Conservation (phyloP, 2,113 vertebrate species). For the Coptodon rendalli region DNA sequence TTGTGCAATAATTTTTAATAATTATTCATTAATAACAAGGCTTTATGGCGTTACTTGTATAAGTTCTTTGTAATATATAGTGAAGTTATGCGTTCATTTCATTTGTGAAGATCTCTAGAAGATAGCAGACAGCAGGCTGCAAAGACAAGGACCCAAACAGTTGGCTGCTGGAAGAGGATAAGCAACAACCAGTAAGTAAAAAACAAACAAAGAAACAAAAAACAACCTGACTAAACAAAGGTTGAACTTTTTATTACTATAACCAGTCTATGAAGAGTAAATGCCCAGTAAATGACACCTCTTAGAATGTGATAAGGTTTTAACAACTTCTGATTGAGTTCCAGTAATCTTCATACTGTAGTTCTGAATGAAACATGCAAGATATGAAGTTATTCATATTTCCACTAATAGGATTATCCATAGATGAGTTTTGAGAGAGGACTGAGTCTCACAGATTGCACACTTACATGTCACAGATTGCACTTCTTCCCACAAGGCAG, state of each 20-base stretch:
- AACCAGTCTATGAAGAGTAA: neutral
- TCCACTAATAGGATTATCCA: neutral
- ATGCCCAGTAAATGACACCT: neutral
- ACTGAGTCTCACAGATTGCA: neutral
- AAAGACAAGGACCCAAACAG: neutral
- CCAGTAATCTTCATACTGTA: neutral
- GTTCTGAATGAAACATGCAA: neutral
- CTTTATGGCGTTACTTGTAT: neutral
- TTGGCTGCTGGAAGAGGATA: neutral
- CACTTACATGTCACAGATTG: neutral
- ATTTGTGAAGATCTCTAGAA: neutral
- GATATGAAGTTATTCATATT: neutral
- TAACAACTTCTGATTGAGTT: neutral
- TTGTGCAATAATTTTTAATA: neutral
- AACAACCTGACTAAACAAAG: neutral
- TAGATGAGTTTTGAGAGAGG: neutral
- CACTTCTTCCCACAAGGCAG: neutral
- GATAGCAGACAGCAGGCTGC: neutral
- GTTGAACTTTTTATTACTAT: neutral
- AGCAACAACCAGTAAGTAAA: neutral
- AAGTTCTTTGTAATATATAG: neutral
- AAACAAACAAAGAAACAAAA: neutral
- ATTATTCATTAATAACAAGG: neutral
- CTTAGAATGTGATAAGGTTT: neutral
- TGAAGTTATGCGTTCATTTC: neutral